Conservation (phyloP, 2,797 vertebrate genomes). For the Takifugu ocellatus region DNA sequence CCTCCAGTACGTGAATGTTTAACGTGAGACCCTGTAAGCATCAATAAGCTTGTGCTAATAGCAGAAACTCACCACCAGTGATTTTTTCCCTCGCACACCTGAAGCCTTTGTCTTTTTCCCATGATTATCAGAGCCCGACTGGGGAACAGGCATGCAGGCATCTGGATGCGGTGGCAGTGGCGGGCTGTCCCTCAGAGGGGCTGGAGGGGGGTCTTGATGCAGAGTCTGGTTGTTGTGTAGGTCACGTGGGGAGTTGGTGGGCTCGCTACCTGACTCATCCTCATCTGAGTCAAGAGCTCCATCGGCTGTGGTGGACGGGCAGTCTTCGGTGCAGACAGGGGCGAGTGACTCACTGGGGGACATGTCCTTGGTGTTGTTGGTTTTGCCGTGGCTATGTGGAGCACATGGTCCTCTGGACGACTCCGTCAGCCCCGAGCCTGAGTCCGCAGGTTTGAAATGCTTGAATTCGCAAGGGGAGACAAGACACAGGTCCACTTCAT, state of each 20-base stretch:
- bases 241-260: constrained; percentile 51
- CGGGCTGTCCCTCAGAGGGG: constrained; percentile 80
- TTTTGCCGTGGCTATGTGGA: constrained; percentile 50
- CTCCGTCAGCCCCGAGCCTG: constrained; percentile 77
- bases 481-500: constrained; percentile 92
- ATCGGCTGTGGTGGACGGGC: constrained; percentile 82
- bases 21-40: no score
- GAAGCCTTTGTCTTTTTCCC: constrained; percentile 55
- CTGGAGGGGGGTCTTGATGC: constrained; percentile 78
- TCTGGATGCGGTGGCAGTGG: constrained; percentile 83
- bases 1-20: no score
- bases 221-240: constrained; percentile 46
- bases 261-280: constrained; percentile 71
- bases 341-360: constrained; percentile 87
- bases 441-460: constrained; percentile 81
- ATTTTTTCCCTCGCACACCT: constrained; percentile 64
- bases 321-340: constrained; percentile 79
- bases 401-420: constrained; percentile 76
- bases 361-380: constrained; percentile 66
- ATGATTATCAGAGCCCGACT: constrained; percentile 70
- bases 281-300: constrained; percentile 86
- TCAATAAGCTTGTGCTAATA: no score
- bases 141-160: constrained; percentile 87
- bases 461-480: constrained; percentile 96
- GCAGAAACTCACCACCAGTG: constrained; percentile 27